Evolutionary conservation across 2,888 invertebrate species (phyloP).

Genomic region (Folsomia candida): DNA sequence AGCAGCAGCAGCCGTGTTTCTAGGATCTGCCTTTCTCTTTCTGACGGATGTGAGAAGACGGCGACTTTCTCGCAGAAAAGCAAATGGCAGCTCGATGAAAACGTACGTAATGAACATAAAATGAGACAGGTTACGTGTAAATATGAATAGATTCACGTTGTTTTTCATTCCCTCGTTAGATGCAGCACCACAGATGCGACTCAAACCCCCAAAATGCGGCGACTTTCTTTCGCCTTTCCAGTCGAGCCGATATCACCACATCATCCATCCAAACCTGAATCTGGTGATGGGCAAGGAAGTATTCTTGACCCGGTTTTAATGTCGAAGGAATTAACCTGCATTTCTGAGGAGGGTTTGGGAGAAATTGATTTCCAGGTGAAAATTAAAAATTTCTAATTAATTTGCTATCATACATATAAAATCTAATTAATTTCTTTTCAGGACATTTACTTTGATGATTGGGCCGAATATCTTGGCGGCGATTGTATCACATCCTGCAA

Average conservation of each 20-base stretch:
- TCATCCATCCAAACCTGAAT: conserved; percentile 39
- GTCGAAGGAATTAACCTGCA: conserved; percentile 69
- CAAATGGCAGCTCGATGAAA: conserved; percentile 48
- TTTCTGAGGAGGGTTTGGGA: conserved; percentile 79
- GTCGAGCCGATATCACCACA: conserved; percentile 45
- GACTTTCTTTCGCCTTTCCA: conserved; percentile 47
- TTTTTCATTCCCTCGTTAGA: conserved; percentile 20
- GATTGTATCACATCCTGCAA: conserved; percentile 82
- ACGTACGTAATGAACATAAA: conserved; percentile 32
- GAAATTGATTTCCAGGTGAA: conserved; percentile 78
- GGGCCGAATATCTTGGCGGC: conserved; percentile 46
- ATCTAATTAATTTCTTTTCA: conserved; percentile 19
- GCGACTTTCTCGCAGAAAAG: conserved; percentile 52
- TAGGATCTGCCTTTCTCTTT: conserved; percentile 74
- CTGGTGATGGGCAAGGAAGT: conserved; percentile 39
- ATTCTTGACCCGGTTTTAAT: conserved; percentile 42
- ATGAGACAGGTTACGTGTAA: too few relatives aligned
- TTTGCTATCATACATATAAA: conserved; percentile 59
- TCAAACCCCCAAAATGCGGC: conserved; percentile 61
- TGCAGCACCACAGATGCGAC: conserved; percentile 54
- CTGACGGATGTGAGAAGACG: conserved; percentile 76
- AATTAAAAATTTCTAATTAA: conserved; percentile 10
- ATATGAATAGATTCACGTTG: background rate
- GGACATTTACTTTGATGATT: conserved; percentile 50
- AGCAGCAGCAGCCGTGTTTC: conserved; percentile 73